phyloP scores from a whole-genome alignment of 2,888 invertebrate genomes.

The Ceraclea dissimilis region DNA sequence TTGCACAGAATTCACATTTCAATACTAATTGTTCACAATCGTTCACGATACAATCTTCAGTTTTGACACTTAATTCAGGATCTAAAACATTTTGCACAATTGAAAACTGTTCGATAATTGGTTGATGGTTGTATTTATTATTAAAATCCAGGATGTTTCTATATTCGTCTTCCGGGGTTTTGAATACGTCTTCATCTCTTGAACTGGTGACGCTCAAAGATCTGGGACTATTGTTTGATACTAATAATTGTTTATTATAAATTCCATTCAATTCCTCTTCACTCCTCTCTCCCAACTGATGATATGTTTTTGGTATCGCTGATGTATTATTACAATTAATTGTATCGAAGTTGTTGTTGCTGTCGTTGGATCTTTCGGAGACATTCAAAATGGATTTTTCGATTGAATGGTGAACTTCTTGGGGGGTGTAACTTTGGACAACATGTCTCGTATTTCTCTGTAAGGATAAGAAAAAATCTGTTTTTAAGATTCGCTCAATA shows the following conservation, averaged over 20 bases:
- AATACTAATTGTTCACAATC: slow-evolving; percentile 29
- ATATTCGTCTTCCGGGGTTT: slow-evolving; percentile 34
- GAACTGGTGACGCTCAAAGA: not conserved
- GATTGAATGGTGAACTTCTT: not conserved
- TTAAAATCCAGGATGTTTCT: slow-evolving; percentile 9
- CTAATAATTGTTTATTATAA: not conserved
- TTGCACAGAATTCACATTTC: slow-evolving; percentile 35
- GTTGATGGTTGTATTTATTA: not conserved
- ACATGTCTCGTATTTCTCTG: no score
- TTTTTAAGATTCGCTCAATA: no score
- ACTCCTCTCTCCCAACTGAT: not conserved
- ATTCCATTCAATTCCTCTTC: not conserved
- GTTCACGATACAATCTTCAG: not conserved
- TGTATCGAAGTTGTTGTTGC: slow-evolving; percentile 6
- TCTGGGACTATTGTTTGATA: not conserved
- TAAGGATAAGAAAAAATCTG: no score
- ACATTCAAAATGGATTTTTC: not conserved
- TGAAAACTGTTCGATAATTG: not conserved
- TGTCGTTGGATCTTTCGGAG: slow-evolving; percentile 5
- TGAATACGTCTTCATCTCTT: not conserved
- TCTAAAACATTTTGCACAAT: not conserved
- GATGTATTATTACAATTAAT: not conserved
- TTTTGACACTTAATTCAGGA: not conserved
- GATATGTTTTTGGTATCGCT: not conserved
- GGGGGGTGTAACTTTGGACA: no score